A percentile compares a stretch with the other conserved stretches of the same genome.
phyloP scores from a whole-genome alignment of 2,797 vertebrate genomes.

The Brachyrhaphis roseni region DNA sequence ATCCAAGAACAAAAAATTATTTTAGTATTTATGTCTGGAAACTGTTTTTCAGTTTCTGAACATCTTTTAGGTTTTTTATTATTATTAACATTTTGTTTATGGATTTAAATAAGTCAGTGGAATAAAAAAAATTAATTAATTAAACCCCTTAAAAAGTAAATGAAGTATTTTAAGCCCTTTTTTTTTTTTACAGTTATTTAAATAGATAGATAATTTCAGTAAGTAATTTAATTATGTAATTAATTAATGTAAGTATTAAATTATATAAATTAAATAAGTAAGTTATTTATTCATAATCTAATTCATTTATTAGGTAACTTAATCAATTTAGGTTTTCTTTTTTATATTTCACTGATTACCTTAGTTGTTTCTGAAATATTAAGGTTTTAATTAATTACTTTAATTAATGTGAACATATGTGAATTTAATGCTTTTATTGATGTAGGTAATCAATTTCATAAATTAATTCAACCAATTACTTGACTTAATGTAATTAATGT shows the following conservation, averaged over 20 bases:
- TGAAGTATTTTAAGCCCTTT: neutral
- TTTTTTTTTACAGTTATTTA: neutral
- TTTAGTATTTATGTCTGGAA: neutral
- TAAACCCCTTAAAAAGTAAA: neutral
- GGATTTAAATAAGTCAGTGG: neutral
- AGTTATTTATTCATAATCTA: no score
- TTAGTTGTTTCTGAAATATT: no score
- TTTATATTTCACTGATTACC: no score
- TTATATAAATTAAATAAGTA: no score
- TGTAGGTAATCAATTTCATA: no score
- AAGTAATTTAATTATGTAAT: neutral
- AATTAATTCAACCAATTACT: no score
- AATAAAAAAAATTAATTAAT: neutral
- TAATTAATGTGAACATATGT: no score
- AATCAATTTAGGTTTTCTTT: neutral
- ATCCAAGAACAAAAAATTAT: neutral
- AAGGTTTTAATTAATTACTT: no score
- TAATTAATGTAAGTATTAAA: no score
- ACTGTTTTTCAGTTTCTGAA: neutral
- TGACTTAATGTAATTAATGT: no score
- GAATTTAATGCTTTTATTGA: no score
- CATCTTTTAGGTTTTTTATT: neutral
- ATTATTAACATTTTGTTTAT: neutral
- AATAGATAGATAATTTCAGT: neutral
- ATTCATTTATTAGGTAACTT: neutral